Base-by-base conservation (phyloP, 2,113 vertebrate genomes). In the Centropristis striata region DNA sequence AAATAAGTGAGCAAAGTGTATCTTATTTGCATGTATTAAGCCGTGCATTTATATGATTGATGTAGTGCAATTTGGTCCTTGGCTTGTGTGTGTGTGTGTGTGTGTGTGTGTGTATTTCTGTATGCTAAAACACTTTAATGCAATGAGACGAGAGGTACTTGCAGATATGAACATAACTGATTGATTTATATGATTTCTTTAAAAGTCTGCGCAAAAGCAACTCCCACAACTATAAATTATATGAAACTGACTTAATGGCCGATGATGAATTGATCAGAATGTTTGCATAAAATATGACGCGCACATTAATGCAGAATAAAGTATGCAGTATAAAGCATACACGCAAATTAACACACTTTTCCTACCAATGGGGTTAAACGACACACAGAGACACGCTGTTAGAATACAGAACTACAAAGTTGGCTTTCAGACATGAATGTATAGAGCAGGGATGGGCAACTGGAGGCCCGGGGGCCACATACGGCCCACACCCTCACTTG, bases 21-120 rank as follows among this genome's bases (percentile, higher is more conserved):
- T 63, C 79, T 61, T 39, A 27, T 61, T 66, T 60, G 63, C 63
- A 60, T 32, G 25, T 10, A 65, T 46, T 49, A 64, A 47, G 28
- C 5, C 27, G 8, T 49, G n/a, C 12, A 49, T 79, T 57, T 47
- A 46, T 25, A 53, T 54, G 8, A 37, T 18, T 69, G 4, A 53
- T 53, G 54, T 7, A 20, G 11, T 15, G 36, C 11, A 37, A 63
- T 63, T 37, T 63, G 10, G n/a, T 61, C 27, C 37, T 78, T 36
- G 41, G 9, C 42, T 21, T 55, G 28, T 51, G 12, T 79, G 18
- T 54, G 10, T 36, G 7, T 41, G 28, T 50, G 41, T 28, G 41
- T n/a, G 21, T 32, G 32, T 32, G 32, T 32, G 32, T 32, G 32
- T 32, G 32, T 50, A 7, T 37, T 3, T 57, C 2, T 36, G 18